A percentile compares a stretch with the other conserved stretches of the same genome.
Evolutionary conservation across 2,113 vertebrate genomes (phyloP).

Genomic region (Oxyura jamaicensis): DNA sequence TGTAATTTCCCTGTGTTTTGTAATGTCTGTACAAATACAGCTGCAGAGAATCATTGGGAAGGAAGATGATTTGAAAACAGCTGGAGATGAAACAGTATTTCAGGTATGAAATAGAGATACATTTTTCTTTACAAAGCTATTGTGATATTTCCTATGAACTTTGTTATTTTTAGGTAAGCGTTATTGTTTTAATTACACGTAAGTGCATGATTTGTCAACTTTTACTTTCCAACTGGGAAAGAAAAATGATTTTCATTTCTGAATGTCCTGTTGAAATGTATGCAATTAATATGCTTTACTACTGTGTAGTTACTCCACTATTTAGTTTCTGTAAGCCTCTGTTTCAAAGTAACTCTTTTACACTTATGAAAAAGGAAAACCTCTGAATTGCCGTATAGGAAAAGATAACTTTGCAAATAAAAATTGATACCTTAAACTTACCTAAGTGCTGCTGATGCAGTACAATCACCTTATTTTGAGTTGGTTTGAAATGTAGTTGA

Average conservation of each 20-base stretch:
- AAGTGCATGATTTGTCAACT: background rate
- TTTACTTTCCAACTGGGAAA: background rate
- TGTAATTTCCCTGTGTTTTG: constrained; percentile 44
- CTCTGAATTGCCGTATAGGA: background rate
- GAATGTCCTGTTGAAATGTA: background rate
- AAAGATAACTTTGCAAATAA: background rate
- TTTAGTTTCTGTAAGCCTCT: background rate
- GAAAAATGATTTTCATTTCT: background rate
- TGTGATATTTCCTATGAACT: background rate
- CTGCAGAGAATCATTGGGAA: constrained; percentile 92
- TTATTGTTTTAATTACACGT: background rate
- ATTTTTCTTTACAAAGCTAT: background rate
- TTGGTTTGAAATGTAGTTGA: background rate
- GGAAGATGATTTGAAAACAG: constrained; percentile 77
- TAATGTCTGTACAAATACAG: constrained; percentile 71
- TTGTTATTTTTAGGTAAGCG: background rate
- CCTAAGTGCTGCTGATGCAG: background rate
- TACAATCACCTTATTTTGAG: background rate
- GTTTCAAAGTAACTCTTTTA: background rate
- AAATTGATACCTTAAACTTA: background rate
- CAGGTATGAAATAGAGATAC: constrained; percentile 65
- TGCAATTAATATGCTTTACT: background rate
- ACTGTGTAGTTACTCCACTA: background rate
- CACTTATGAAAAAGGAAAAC: background rate
- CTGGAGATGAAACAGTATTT: background rate